Evolutionary conservation across 1,140 invertebrate species (phyloP), one percentile per base, ranked within the genome.

Genomic region (Drosophila yakuba): DNA sequence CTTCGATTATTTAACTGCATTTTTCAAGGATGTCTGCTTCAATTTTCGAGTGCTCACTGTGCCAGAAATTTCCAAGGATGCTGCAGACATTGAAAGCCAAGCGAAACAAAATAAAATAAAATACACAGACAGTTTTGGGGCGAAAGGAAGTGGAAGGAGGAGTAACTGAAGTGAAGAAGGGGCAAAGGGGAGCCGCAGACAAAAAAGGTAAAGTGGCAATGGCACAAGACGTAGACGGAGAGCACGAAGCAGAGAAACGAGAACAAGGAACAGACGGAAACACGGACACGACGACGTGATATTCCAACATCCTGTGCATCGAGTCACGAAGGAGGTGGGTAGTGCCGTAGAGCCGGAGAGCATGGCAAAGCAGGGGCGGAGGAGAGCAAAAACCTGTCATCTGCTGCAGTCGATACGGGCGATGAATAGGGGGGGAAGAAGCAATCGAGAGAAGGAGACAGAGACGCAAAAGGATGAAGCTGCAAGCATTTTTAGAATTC

Each of bases 401-500:
- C 67, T 74, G 59, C 66, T 80, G 73, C 66, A 76, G 77, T 61
- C 62, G 66, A 67, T 79, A 57, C 48, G 63, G 59, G 48, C 55
- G 11, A 43, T 15, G 45, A 43, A 44, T 60, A 36, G 41, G 50
- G 52, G 52, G 47, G 28, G 51, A 58, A 15, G 41, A 62, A 55
- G 10, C 4, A 48, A 60, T 17, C 36, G 41, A 58, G 69, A 62
- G 47, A 51, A 75, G 69, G 48, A 61, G 71, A 63, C 47, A 32
- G 32, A 50, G 59, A 48, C 56, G 63, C 45, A 66, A 45, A 50
- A 69, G 71, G 81, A 62, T 60, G 64, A 52, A 43, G 54, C 44
- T 66, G 73, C 73, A 61, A 60, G 81, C 77, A 85, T 85, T 85
- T 85, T 85, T 80, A 85, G 78, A 85, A 85, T 85, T 85, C 81